Base-by-base conservation (phyloP, 2,113 vertebrate genomes). In the Typhlomys cinereus region DNA sequence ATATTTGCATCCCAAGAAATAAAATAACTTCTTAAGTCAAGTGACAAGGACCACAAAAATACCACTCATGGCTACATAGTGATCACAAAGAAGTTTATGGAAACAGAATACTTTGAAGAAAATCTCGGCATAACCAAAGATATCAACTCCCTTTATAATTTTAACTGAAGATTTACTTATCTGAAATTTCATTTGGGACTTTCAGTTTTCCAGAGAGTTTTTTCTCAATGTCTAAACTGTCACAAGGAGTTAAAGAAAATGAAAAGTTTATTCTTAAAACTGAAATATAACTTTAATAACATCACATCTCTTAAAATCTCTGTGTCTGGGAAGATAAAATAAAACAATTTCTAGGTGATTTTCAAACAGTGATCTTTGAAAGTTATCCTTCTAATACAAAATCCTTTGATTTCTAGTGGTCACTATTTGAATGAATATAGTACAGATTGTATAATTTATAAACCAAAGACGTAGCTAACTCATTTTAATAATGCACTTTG, bases 401-500 rank as follows among this genome's bases (percentile, higher is more conserved):
- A 94, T 91, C 88, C 91, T 96, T 96, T 96, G 96, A 96, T 97
- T 93, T 94, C 62, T 93, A 92, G 39, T 88, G 64, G 92, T 74
- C 52, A 94, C n/a, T 92, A 20, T 85, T 93, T 93, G 93, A 94
- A 82, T 85, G 85, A 95, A 96, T 96, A 94, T 76, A 92, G 66
- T 85, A 70, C 41, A 83, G 89, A 83, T 91, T 66, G 8, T 93
- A 15, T 73, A 94, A 94, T 95, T 89, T 88, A 87, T 69, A 95
- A 92, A 89, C 61, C 93, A 93, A 96, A 94, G 83, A 88, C 41
- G 85, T 36, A 80, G 83, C 54, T 81, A 94, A 69, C 46, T 85
- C 83, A 92, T 94, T 97, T 94, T 50, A 91, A 92, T 95, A 95
- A 70, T 83, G 89, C 86, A 81, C 95, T 97, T 96, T 96, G 95